phyloP scores from a whole-genome alignment of 2,797 vertebrate genomes.

The Falco naumanni region DNA sequence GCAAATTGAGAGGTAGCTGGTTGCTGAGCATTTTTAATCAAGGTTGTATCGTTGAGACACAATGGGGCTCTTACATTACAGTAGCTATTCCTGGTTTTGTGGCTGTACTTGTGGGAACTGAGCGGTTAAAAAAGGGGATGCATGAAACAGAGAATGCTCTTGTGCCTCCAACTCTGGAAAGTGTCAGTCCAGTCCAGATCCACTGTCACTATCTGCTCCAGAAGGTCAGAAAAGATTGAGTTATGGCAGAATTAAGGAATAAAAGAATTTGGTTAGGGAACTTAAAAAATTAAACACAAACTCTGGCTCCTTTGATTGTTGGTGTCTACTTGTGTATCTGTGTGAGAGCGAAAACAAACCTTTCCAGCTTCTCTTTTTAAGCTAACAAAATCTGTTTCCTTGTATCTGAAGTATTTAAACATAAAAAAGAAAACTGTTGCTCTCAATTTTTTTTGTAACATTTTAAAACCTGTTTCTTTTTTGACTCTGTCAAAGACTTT shows the following conservation, averaged over 20 bases:
- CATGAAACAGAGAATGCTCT: not conserved
- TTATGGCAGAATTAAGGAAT: not conserved
- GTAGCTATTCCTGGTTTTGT: not conserved
- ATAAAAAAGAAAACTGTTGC: constrained; percentile 59
- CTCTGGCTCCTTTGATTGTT: constrained; percentile 46
- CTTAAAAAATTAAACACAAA: not conserved
- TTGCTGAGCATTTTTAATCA: not conserved
- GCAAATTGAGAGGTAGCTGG: not conserved
- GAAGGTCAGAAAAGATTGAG: not conserved
- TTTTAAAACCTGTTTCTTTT: constrained; percentile 75
- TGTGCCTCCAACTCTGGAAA: not conserved
- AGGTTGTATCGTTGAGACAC: not conserved
- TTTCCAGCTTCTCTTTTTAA: constrained; percentile 59
- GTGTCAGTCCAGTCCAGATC: not conserved
- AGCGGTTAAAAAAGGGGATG: not conserved
- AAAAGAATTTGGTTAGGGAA: constrained; percentile 1
- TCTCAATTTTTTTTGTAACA: constrained; percentile 49
- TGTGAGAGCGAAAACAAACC: constrained; percentile 45
- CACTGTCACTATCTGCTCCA: not conserved
- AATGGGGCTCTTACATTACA: not conserved
- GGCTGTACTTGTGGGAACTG: not conserved
- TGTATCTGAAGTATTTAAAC: constrained; percentile 63
- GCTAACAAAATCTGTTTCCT: constrained; percentile 67
- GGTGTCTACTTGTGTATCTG: not conserved
- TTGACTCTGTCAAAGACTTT: constrained; percentile 68